Evolutionary conservation across 1,140 invertebrate species (phyloP), one percentile per base, ranked within the genome.

Genomic region (Drosophila gunungcola): DNA sequence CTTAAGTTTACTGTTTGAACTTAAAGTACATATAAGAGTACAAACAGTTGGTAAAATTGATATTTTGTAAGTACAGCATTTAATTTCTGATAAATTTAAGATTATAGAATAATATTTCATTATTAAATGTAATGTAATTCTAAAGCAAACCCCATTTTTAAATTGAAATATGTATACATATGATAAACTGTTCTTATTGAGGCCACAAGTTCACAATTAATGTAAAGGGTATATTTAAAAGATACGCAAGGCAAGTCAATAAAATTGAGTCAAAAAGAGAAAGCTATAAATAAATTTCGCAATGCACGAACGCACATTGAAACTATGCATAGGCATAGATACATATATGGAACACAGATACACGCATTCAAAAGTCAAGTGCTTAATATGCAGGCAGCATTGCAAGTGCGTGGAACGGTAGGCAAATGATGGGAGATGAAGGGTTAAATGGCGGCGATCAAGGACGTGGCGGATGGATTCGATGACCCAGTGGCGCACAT

Each of bases 251-350:
- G 51, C 45, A 79, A 61, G 45, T 68, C 78, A 67, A 82, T 72
- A 69, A 78, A 81, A 78, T 81, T 83, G 70, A 84, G 64, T 86
- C 82, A 74, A 78, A 86, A 56, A 78, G 82, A 78, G 82, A 69
- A 78, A 85, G 84, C 78, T 68, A 86, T 86, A 74, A 86, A 86
- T 88, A 86, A 43, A 88, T 88, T 88, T 42, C 21, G 38, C 16
- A n/a, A 39, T 58, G 55, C 67, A 72, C 32, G 29, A 36, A 51
- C 64, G 49, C 7, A 49, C 29, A 13, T 6, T 16, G 48, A 13
- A 27, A 52, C 29, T 49, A 29, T 21, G 45, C 29, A 41, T 13
- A 41, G 57, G 13, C 11, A 57, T n/a, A 41, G 11, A 49, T 65
- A 72, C 34, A 43, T 42, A 53, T 21, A 21, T 27, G 51, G 34